phyloP scores from a whole-genome alignment of 2,888 invertebrate genomes.

The Lasius fuliginosus region DNA sequence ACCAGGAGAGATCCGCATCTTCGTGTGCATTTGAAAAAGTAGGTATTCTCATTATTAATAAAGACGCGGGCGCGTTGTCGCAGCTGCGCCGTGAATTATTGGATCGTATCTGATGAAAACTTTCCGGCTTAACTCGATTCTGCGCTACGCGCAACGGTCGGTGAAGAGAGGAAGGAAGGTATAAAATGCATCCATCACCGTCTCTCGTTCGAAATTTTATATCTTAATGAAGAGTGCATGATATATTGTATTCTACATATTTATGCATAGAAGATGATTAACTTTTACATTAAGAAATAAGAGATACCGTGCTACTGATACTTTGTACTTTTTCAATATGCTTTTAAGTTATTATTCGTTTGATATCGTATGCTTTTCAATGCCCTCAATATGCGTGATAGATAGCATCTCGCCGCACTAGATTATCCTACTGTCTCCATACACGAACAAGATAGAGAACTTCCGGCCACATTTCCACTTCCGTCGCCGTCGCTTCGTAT shows the following conservation, averaged over 20 bases:
- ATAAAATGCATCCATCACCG: conserved; percentile 34
- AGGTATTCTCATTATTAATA: conserved; percentile 45
- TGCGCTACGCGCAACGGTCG: neutral
- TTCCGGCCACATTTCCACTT: conserved; percentile 51
- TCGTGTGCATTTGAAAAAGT: conserved; percentile 50
- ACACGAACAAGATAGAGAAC: conserved; percentile 40
- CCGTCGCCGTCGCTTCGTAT: conserved; percentile 45
- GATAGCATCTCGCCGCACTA: neutral
- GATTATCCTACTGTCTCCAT: conserved; percentile 28
- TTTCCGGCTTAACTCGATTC: conserved; percentile 48
- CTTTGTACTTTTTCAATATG: neutral
- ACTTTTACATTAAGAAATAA: neutral
- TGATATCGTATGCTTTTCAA: neutral
- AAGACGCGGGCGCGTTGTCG: conserved; percentile 48
- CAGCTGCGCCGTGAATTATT: conserved; percentile 59
- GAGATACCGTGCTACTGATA: neutral
- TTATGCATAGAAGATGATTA: neutral
- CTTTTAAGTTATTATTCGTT: neutral
- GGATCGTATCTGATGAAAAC: conserved; percentile 61
- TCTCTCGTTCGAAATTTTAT: neutral
- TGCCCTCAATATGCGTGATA: neutral
- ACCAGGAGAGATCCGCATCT: conserved; percentile 9
- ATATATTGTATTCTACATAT: neutral
- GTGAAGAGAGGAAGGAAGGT: neutral
- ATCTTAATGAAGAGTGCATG: neutral